Percentiles rank a stretch among this genome's conserved stretches.
Conservation (phyloP, 2,113 vertebrate species). For the Hippocampus barbouri region DNA sequence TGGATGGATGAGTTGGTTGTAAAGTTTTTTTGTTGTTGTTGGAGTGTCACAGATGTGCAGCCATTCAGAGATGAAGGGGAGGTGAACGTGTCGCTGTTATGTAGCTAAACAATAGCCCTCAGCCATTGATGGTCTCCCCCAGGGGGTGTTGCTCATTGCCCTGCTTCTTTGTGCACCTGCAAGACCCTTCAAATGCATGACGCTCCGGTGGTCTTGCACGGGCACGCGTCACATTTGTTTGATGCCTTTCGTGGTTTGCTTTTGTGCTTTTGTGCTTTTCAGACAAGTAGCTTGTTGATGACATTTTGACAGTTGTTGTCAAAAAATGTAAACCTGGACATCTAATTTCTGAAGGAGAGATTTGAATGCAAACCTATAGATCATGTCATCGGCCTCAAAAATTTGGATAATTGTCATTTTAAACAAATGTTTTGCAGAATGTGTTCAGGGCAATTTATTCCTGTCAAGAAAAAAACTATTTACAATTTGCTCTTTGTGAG, state of each 20-base stretch:
- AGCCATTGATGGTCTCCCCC: conserved; percentile 44
- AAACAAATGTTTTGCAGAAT: background rate
- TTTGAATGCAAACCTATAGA: too few relatives aligned
- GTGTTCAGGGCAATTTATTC: background rate
- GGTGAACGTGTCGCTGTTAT: conserved; percentile 46
- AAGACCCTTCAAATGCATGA: conserved; percentile 19
- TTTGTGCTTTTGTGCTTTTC: too few relatives aligned
- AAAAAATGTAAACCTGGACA: too few relatives aligned
- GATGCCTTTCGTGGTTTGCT: too few relatives aligned
- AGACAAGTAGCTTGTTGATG: too few relatives aligned
- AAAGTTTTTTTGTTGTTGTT: background rate
- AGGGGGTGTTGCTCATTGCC: conserved; percentile 50
- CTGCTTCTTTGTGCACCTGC: conserved; percentile 21
- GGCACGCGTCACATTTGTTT: background rate
- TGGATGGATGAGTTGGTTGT: background rate
- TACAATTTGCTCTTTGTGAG: too few relatives aligned
- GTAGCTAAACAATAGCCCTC: conserved; percentile 20
- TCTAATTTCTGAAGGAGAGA: too few relatives aligned
- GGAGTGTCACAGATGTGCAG: conserved; percentile 55
- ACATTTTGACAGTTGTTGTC: too few relatives aligned
- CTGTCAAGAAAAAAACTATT: too few relatives aligned
- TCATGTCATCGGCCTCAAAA: background rate
- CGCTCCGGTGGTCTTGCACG: conserved; percentile 40
- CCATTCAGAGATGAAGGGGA: conserved; percentile 35
- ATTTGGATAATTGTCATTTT: background rate